Evolutionary conservation across 2,797 vertebrate genomes (phyloP).

Genomic region (Sciurus vulgaris): DNA sequence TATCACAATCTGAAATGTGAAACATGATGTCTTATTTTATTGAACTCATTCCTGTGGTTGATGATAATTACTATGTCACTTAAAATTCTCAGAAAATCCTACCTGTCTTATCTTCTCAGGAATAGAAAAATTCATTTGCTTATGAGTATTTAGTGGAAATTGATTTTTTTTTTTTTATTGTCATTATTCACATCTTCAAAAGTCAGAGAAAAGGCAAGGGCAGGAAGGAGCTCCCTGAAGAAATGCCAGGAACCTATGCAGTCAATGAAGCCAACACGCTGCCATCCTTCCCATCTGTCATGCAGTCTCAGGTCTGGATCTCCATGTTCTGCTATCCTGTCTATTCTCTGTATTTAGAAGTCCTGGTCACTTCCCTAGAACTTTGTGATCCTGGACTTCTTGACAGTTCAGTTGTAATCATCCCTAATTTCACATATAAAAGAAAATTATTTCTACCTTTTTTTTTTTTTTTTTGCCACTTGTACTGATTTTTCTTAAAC

Average conservation of each 20-base stretch:
- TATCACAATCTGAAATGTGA: neutral
- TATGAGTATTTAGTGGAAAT: neutral
- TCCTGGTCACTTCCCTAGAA: neutral
- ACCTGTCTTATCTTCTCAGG: neutral
- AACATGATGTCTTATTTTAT: slow-evolving; percentile 2
- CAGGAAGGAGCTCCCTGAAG: neutral
- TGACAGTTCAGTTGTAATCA: neutral
- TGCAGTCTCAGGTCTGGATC: neutral
- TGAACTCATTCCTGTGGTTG: neutral
- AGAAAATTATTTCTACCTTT: neutral
- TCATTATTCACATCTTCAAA: neutral
- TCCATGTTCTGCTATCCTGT: neutral
- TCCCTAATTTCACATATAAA: neutral
- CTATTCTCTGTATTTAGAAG: neutral
- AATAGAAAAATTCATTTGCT: neutral
- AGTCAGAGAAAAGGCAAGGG: neutral
- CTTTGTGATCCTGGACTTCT: neutral
- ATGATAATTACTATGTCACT: neutral
- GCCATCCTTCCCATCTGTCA: neutral
- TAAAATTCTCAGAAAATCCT: neutral
- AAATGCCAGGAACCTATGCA: neutral
- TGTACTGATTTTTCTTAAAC: neutral
- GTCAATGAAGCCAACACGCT: neutral
- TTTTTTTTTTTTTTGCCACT: neutral
- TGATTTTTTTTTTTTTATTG: neutral